Evolutionary conservation across 2,113 vertebrate genomes (phyloP), one percentile per base, ranked within the genome.

Genomic region (Centropristis striata): DNA sequence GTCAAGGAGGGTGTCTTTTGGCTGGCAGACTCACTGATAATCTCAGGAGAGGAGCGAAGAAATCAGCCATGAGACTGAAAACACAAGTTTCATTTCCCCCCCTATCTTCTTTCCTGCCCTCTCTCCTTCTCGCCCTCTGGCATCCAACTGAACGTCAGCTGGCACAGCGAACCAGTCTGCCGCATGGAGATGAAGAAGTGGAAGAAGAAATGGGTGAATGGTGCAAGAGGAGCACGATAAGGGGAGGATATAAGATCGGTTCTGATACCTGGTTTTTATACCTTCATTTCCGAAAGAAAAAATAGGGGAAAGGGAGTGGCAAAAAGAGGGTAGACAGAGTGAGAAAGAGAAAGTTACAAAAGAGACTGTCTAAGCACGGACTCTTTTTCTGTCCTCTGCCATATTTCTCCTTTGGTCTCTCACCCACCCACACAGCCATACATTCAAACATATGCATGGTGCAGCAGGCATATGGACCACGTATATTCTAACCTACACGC

Each of bases 61-160:
- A 91, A 83, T 90, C 76, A 83, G 83, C 80, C 69, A 83, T 80
- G 80, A 90, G 84, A 86, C 88, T 78, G 71, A 87, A 90, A 92
- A 91, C 84, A 93, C 87, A 90, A 81, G 81, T 92, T 85, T 84
- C 63, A 74, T 86, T 85, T 74, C 81, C 73, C 64, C n/a, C 32
- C 66, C 70, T 55, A 75, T 81, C 69, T 71, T 64, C 58, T 50
- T 53, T 70, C 51, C 58, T 61, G 65, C 60, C 44, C 49, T 77
- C 75, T 47, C 70, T 84, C 78, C 71, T 41, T 80, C 75, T 77
- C 60, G 55, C 83, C 86, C 87, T 72, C 78, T 84, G 82, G 88
- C 86, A 71, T 68, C 51, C 25, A 68, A 82, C 71, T 72, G 80
- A 85, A 85, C 71, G 55, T 80, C 81, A 85, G 79, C 81, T 88